A percentile compares a stretch with the other conserved stretches of the same genome.
Evolutionary conservation across 53 echinoderm and acorn worm species (phyloP).

Genomic region (Luidia sarsii): DNA sequence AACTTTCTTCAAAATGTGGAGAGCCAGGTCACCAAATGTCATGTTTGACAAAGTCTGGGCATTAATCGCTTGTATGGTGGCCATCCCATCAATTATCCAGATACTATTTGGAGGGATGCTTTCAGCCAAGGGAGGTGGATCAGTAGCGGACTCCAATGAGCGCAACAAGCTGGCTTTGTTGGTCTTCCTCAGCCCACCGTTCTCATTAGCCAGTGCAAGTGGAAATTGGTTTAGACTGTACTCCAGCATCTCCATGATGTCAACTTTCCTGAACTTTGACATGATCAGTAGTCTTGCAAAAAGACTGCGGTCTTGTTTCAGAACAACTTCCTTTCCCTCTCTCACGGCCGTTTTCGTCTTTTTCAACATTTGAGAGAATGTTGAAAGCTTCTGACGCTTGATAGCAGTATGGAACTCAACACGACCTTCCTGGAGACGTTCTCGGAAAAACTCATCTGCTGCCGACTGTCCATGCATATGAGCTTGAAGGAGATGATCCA

Average conservation of each 20-base stretch:
- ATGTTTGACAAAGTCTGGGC: no score
- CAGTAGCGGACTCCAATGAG: not conserved
- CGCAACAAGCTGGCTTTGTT: conserved; percentile 50
- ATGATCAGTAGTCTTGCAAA: conserved; percentile 35
- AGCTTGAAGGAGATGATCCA: conserved; percentile 40
- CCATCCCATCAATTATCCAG: conserved; percentile 60
- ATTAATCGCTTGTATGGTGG: conserved; percentile 34
- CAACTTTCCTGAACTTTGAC: not conserved
- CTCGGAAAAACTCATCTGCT: no score
- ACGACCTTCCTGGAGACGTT: no score
- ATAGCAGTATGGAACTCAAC: no score
- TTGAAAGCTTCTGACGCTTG: conserved; percentile 55
- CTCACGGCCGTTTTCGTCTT: not conserved
- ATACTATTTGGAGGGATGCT: conserved; percentile 2
- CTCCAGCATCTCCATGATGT: conserved; percentile 4
- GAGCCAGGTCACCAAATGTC: conserved; percentile 24
- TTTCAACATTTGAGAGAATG: conserved; percentile 15
- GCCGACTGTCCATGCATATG: conserved; percentile 46
- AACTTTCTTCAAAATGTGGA: not conserved
- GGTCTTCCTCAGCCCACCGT: conserved; percentile 42
- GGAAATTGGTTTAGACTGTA: conserved; percentile 22
- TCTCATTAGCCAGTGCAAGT: conserved; percentile 2
- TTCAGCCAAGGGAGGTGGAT: not conserved
- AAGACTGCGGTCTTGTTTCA: not conserved
- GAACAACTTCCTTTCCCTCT: not conserved